These are phyloP conservation scores for Hyperoplus immaculatus DNA, from an alignment of 2,797 vertebrate species.

Conservation along the genomic window DNA sequence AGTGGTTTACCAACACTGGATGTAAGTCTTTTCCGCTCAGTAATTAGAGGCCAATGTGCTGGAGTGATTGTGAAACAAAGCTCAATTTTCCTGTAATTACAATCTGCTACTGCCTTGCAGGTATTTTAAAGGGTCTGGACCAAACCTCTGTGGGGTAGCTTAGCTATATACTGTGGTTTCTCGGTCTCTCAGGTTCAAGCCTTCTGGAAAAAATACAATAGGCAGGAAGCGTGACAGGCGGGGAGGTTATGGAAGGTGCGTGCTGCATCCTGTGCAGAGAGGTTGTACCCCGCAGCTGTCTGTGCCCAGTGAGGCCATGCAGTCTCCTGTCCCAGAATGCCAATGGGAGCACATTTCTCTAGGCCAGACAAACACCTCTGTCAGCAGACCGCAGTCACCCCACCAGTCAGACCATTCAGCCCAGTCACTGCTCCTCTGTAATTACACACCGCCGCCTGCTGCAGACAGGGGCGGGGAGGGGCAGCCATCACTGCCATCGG, in stretches of 20 bases:
- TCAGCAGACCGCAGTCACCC: conserved; percentile 64
- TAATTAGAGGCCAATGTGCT: conserved; percentile 59
- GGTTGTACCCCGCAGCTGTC: conserved; percentile 35
- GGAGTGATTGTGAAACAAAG: conserved; percentile 66
- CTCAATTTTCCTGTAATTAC: conserved; percentile 65
- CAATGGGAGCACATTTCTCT: conserved; percentile 48
- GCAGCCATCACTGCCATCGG: conserved; percentile 64
- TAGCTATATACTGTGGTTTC: conserved; percentile 11
- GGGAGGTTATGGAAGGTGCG: conserved; percentile 48
- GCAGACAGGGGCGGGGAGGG: conserved; percentile 20
- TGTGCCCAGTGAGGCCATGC: conserved; percentile 32
- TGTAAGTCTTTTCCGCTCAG: conserved; percentile 45
- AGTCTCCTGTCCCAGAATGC: conserved; percentile 48
- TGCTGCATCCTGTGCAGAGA: conserved; percentile 62
- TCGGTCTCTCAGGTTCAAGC: conserved; percentile 32
- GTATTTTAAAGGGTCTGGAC: conserved; percentile 49
- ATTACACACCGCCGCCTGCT: conserved; percentile 72
- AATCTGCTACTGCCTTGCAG: conserved; percentile 54
- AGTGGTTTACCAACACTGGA: conserved; percentile 51
- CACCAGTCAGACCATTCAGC: conserved; percentile 59
- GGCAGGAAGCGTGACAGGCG: conserved; percentile 46
- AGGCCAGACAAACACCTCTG: conserved; percentile 65
- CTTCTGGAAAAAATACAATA: conserved; percentile 62
- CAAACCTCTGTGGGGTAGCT: conserved; percentile 31
- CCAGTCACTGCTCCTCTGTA: conserved; percentile 65